A percentile compares a stretch with the other conserved stretches of the same genome.
Conservation (phyloP, 2,113 vertebrate species). For the Hippocampus zosterae region DNA sequence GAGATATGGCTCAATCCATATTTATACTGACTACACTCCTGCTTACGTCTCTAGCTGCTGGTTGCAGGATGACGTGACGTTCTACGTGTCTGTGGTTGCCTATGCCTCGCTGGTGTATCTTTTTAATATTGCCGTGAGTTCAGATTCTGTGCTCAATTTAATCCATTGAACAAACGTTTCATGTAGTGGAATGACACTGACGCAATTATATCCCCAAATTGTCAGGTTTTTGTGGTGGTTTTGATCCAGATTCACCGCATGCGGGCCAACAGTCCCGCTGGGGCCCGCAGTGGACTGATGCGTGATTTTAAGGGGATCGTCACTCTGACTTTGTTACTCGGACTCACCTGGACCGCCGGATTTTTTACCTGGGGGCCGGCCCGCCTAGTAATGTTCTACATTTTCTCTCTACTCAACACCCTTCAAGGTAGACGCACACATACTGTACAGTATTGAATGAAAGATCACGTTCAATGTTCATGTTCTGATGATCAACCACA, state of each 20-base stretch:
- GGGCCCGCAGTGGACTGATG: slow-evolving; percentile 58
- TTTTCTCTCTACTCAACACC: slow-evolving; percentile 84
- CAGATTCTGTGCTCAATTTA: no score
- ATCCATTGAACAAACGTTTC: background rate
- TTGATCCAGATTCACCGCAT: slow-evolving; percentile 78
- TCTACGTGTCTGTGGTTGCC: slow-evolving; percentile 80
- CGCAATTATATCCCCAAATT: background rate
- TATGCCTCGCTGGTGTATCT: slow-evolving; percentile 80
- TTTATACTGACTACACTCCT: background rate
- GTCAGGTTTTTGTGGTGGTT: slow-evolving; percentile 79
- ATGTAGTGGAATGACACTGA: background rate
- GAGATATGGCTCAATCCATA: background rate
- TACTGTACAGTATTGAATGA: background rate
- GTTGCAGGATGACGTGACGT: slow-evolving; percentile 75
- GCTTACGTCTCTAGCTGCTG: slow-evolving; percentile 76
- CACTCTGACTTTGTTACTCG: slow-evolving; percentile 83
- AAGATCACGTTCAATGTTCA: background rate
- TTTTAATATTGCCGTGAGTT: slow-evolving; percentile 69
- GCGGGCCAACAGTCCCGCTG: slow-evolving; percentile 68
- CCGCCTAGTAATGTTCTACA: slow-evolving; percentile 77
- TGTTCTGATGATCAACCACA: no score
- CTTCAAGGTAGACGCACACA: slow-evolving; percentile 76
- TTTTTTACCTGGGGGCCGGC: slow-evolving; percentile 81
- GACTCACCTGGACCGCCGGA: slow-evolving; percentile 82
- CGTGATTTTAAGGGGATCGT: slow-evolving; percentile 78